Conservation (phyloP, 2,113 vertebrate species). For the Zeus faber region DNA sequence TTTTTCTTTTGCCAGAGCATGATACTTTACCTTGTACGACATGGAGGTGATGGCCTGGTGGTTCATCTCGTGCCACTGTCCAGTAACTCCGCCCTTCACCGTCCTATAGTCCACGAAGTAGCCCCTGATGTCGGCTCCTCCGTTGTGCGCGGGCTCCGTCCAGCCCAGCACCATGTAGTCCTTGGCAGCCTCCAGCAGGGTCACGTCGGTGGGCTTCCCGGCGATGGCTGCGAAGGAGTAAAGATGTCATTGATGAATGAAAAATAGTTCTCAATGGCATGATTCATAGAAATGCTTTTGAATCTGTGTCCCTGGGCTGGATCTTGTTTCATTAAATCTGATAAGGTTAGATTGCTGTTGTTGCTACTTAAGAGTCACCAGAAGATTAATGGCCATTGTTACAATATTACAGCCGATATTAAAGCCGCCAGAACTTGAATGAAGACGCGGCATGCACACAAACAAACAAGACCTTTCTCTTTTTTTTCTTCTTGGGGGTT, state of each 20-base stretch:
- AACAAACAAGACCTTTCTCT: slow-evolving; percentile 15
- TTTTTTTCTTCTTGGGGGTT: too few species aligned
- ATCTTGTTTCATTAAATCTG: background rate
- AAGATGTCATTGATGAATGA: background rate
- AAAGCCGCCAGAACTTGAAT: background rate
- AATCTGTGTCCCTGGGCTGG: too few species aligned
- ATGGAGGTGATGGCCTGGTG: slow-evolving; percentile 80
- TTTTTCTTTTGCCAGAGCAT: too few species aligned
- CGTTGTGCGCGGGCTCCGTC: slow-evolving; percentile 78
- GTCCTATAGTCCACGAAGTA: slow-evolving; percentile 94
- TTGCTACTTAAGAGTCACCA: too few species aligned
- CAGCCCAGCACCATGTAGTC: slow-evolving; percentile 91
- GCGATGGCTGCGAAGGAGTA: slow-evolving; percentile 76
- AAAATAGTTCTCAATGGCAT: background rate
- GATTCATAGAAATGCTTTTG: background rate
- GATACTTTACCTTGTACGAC: slow-evolving; percentile 84
- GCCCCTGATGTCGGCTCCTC: slow-evolving; percentile 87
- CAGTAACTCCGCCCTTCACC: slow-evolving; percentile 76
- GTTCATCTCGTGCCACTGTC: slow-evolving; percentile 92
- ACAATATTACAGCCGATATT: background rate
- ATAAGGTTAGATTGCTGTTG: background rate
- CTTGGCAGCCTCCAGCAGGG: slow-evolving; percentile 82
- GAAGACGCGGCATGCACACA: background rate
- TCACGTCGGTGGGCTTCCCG: slow-evolving; percentile 79
- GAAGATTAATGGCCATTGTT: slow-evolving; percentile 7